A percentile compares a stretch with the other conserved stretches of the same genome.
Evolutionary conservation across 2,888 invertebrate species (phyloP).

Genomic region (Camptogramma bilineatum): DNA sequence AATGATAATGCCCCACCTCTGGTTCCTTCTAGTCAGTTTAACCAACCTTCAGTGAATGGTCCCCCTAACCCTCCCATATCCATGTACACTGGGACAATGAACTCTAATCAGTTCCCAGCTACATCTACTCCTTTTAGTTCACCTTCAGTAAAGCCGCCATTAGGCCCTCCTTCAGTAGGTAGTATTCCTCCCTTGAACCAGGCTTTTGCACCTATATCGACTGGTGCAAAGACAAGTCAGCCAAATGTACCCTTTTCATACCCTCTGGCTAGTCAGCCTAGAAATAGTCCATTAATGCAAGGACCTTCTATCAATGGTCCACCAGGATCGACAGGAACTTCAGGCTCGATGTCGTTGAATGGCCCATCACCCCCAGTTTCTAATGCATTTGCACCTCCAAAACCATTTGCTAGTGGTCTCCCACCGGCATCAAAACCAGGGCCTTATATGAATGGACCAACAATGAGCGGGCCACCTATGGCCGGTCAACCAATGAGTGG

Average conservation of each 20-base stretch:
- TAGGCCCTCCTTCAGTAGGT: constrained; percentile 15
- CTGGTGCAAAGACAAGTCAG: constrained; percentile 53
- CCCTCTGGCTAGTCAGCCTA: constrained; percentile 53
- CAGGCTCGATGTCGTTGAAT: constrained; percentile 53
- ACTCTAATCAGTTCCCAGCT: constrained; percentile 51
- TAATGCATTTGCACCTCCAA: constrained; percentile 42
- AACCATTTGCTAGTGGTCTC: constrained; percentile 39
- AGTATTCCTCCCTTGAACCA: constrained; percentile 35
- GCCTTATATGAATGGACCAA: constrained; percentile 33
- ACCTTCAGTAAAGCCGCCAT: constrained; percentile 32
- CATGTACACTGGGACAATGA: constrained; percentile 33
- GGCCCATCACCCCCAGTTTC: constrained; percentile 48
- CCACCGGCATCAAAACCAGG: constrained; percentile 35
- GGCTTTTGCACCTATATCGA: constrained; percentile 34
- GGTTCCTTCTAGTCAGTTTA: constrained; percentile 75
- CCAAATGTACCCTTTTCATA: constrained; percentile 60
- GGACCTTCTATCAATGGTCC: constrained; percentile 51
- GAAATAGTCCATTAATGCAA: constrained; percentile 64
- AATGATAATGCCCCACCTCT: constrained; percentile 79
- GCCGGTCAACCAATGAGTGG: constrained; percentile 24
- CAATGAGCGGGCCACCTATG: constrained; percentile 30
- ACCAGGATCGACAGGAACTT: constrained; percentile 38
- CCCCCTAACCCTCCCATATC: constrained; percentile 58
- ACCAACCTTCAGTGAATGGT: constrained; percentile 71
- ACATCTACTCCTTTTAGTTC: constrained; percentile 54